Base-by-base conservation (phyloP, 2,888 invertebrate genomes). In the Lasioglossum figueresi region DNA sequence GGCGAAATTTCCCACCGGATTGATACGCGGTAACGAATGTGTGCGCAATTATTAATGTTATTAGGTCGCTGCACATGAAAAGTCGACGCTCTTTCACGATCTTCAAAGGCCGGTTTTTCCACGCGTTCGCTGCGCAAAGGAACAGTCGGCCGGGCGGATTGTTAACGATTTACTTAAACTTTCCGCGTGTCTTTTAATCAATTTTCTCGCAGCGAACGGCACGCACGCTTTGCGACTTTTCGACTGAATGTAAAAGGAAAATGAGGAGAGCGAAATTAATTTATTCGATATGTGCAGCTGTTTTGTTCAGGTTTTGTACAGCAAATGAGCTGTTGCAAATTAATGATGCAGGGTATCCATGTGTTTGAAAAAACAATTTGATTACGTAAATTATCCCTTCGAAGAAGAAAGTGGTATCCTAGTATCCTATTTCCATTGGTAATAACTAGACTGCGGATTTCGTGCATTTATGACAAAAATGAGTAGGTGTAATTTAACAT, bases 11-110 rank as follows among this genome's bases (percentile, higher is more conserved):
- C 19, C 16, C 19, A 6, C 23, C 70, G 59, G 27, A 80, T 45
- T 31, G 48, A 63, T 31, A 31, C 63, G 16, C 16, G 52, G 31
- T 63, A 63, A 63, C 66, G 66, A 34, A 16, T 10, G 48, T 37
- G 37, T 3, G 68, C 10, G n/a, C 14, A 40, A 40, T 70, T 70
- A 70, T 70, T 40, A 70, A 37, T 40, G 40, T 70, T 70, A 40
- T 70, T 70, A 70, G 70, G 70, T 70, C 70, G 70, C 12, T 70
- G 70, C 70, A 40, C 70, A 40, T n/a, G 70, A 70, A 70, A 40
- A 40, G 70, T 70, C 40, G 37, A 5, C 14, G 23, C n/a, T 12
- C 4, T 70, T n/a, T 70, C 23, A 12, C 40, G 70, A n/a, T 40
- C 40, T 40, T 70, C 70, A 70, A 70, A 70, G 37, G 70, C 12